phyloP scores from a whole-genome alignment of 2,888 invertebrate genomes.

The Nymphalis polychloros region DNA sequence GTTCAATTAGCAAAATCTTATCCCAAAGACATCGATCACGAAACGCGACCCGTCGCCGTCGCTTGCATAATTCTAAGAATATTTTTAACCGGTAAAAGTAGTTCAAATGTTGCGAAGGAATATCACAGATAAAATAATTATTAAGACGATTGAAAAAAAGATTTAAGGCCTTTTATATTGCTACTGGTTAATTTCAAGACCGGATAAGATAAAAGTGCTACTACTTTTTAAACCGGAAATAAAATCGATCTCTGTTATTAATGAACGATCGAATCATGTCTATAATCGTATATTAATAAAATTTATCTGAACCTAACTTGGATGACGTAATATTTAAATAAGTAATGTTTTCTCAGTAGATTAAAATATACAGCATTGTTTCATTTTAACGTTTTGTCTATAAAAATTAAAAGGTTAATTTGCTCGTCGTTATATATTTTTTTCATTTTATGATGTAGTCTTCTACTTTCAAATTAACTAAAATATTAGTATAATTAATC shows the following conservation, averaged over 20 bases:
- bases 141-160: not conserved
- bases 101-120: slow-evolving; percentile 52
- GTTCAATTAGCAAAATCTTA: slow-evolving; percentile 73
- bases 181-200: slow-evolving; percentile 3
- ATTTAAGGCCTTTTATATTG: not conserved
- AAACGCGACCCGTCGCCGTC: slow-evolving; percentile 62
- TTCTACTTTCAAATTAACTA: not conserved
- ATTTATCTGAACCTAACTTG: no score
- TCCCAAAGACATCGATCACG: slow-evolving; percentile 75
- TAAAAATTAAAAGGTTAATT: no score
- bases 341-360: no score
- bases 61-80: slow-evolving; percentile 58
- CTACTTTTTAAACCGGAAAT: slow-evolving; percentile 6
- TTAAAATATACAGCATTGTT: not conserved
- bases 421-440: no score
- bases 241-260: not conserved
- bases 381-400: not conserved
- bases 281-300: no score
- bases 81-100: slow-evolving; percentile 57
- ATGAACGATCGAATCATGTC: not conserved
- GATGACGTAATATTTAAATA: no score
- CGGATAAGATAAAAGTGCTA: slow-evolving; percentile 3
- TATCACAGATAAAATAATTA: slow-evolving; percentile 25
- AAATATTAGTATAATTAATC: not conserved
- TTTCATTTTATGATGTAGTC: not conserved